Percentiles rank a stretch among this genome's conserved stretches.
These are phyloP conservation scores for Xiphophorus hellerii DNA, from an alignment of 2,113 vertebrate genomes.

Conservation along the genomic window DNA sequence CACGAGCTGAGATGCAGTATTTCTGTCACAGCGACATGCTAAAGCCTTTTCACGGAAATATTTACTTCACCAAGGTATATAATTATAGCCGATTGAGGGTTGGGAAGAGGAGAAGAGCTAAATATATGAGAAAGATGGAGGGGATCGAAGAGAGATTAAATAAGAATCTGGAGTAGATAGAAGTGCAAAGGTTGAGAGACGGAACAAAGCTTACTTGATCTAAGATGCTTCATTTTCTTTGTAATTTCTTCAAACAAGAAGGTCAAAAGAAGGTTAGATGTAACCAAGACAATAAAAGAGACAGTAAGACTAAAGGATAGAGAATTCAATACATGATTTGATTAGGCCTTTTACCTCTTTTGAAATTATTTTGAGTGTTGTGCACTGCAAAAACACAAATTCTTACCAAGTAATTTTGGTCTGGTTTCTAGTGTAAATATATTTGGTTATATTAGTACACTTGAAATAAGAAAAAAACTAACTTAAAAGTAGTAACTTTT, in stretches of 20 bases:
- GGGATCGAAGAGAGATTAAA: neutral
- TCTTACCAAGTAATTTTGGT: too few species aligned
- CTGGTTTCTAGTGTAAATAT: too few species aligned
- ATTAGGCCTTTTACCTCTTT: neutral
- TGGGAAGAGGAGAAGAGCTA: neutral
- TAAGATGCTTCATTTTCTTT: neutral
- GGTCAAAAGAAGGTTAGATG: neutral
- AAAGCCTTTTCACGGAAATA: neutral
- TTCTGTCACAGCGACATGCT: neutral
- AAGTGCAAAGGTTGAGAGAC: neutral
- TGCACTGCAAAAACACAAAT: too few species aligned
- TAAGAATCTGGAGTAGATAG: neutral
- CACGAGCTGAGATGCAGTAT: neutral
- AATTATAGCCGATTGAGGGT: neutral
- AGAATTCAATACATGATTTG: neutral
- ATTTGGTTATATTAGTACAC: too few species aligned
- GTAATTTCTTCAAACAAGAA: neutral
- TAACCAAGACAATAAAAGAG: neutral
- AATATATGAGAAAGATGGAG: neutral
- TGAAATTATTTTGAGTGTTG: neutral
- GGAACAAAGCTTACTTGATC: neutral
- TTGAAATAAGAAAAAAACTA: too few species aligned
- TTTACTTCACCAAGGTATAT: neutral
- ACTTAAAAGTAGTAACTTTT: too few species aligned
- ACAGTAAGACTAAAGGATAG: neutral